phyloP scores from a whole-genome alignment of 2,113 vertebrate genomes.

The Pseudois nayaur region DNA sequence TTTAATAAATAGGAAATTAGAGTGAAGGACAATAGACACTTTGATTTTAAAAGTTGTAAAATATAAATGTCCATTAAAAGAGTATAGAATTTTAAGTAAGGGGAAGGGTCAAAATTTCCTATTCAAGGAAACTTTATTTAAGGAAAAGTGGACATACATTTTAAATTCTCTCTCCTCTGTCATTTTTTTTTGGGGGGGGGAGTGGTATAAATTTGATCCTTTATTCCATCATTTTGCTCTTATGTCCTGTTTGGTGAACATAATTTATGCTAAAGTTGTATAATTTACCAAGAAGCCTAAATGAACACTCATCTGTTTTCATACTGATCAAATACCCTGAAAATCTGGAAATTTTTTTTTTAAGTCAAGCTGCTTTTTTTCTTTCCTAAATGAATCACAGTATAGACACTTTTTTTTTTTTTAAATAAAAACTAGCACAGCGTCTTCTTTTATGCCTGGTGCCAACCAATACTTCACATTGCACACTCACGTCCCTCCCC shows the following conservation, averaged over 20 bases:
- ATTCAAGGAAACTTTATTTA: not conserved
- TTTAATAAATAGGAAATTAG: constrained; percentile 40
- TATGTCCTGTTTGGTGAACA: not conserved
- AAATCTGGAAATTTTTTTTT: constrained; percentile 3
- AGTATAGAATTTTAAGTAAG: not conserved
- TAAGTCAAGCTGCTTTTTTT: not conserved
- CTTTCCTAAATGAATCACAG: not conserved
- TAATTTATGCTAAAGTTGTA: not conserved
- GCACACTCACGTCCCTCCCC: not conserved
- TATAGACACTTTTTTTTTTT: not conserved
- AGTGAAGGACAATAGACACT: not conserved
- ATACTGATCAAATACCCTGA: not conserved
- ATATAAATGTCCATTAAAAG: constrained; percentile 25
- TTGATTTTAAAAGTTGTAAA: constrained; percentile 20
- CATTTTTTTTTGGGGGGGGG: not conserved
- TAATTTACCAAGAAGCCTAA: not conserved
- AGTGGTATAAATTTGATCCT: not conserved
- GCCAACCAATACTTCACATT: not conserved
- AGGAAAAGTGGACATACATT: not conserved
- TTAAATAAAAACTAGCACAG: not conserved
- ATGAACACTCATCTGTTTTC: not conserved
- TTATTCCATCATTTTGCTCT: not conserved
- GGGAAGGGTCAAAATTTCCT: not conserved
- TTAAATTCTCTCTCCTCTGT: not conserved
- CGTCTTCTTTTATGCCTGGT: not conserved